Evolutionary conservation across 2,797 vertebrate genomes (phyloP), one percentile per base, ranked within the genome.

Genomic region (Knipowitschia caucasica): DNA sequence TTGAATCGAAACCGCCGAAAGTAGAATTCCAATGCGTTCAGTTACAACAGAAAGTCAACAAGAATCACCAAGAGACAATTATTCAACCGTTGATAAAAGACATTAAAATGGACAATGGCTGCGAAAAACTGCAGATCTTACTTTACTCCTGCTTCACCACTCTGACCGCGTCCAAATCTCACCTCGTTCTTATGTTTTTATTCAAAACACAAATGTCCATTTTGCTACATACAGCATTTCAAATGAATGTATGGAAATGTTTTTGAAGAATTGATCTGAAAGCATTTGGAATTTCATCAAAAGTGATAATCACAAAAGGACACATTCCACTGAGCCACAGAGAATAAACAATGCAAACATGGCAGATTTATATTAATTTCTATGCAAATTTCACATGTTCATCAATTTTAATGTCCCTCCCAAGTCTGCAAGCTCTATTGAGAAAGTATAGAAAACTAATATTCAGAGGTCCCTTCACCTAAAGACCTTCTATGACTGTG

Each of bases 21-120:
- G 15, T n/a, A 15, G 12, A 33, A 33, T 20, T 30, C 18, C 12
- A 34, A 7, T 49, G 14, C 17, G 31, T 27, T 20, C 20, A 30
- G 33, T 34, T 20, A 49, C 46, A 9, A 49, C 29, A 49, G 29
- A 49, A 49, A 20, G 45, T 47, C 17, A 49, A 49, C 30, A 33
- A 23, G 20, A 49, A 23, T 33, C 46, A 49, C 46, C 45, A 49
- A 34, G 23, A 34, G 18, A 49, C 29, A 2, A 14, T n/a, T n/a
- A n/a, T 33, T 49, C 18, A 31, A 18, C 44, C 44, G 31, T 21
- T 27, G 24, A 44, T 10, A 4, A 1, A 27, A 17, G 4, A 30
- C 15, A 17, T 4, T 17, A 12, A 20, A 11, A 0, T 3, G 20
- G 18, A 23, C 12, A n/a, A 21, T 8, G 5, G 15, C 15, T 18